phyloP scores from a whole-genome alignment of 2,888 invertebrate species.

The Phoenoteleia sp. region DNA sequence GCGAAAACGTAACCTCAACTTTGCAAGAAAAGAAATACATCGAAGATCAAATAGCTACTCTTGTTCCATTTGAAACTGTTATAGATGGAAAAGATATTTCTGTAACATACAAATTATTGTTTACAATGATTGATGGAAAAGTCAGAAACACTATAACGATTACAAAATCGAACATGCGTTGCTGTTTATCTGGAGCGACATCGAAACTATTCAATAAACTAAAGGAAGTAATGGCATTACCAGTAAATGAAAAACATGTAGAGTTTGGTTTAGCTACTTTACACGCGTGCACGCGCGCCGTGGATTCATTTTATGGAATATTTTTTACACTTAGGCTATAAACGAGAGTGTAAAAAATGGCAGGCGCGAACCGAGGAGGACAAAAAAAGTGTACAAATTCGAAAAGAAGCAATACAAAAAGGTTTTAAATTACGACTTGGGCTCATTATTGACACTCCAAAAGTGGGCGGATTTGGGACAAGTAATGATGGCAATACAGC shows the following conservation, averaged over 20 bases:
- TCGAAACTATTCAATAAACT: constrained; percentile 47
- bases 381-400: constrained; percentile 32
- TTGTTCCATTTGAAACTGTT: constrained; percentile 61
- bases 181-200: constrained; percentile 44
- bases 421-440: constrained; percentile 54
- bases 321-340: constrained; percentile 53
- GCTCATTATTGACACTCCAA: constrained; percentile 59
- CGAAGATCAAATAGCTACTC: constrained; percentile 48
- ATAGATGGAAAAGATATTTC: constrained; percentile 56
- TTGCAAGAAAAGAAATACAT: constrained; percentile 46
- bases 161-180: constrained; percentile 49
- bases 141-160: constrained; percentile 27
- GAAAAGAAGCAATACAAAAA: background rate
- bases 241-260: constrained; percentile 36
- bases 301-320: constrained; percentile 63
- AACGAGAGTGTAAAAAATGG: constrained; percentile 46
- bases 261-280: constrained; percentile 49
- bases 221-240: constrained; percentile 14
- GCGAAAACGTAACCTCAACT: constrained; percentile 52
- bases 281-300: too few species aligned
- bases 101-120: constrained; percentile 56
- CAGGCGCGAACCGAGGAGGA: constrained; percentile 32
- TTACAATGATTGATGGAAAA: constrained; percentile 61
- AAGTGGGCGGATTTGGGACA: constrained; percentile 59
- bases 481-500: constrained; percentile 71